These are phyloP conservation scores for Spea hammondii DNA, from an alignment of 2,797 vertebrate genomes.

Conservation along the genomic window DNA sequence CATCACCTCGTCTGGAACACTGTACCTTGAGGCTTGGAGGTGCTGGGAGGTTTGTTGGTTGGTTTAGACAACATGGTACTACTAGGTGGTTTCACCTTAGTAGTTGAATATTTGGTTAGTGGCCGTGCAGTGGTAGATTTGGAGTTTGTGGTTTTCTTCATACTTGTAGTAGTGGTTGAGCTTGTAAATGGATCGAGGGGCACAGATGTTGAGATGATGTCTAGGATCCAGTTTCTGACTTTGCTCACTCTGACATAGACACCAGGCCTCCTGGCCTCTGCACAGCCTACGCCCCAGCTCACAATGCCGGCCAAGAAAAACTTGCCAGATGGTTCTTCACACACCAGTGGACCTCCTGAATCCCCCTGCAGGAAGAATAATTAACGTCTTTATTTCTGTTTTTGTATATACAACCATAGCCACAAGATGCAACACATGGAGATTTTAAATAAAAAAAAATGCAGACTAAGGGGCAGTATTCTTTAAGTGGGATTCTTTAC, in stretches of 20 bases:
- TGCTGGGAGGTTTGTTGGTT: not conserved
- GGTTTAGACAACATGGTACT: not conserved
- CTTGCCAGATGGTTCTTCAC: slow-evolving; percentile 81
- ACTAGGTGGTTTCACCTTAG: not conserved
- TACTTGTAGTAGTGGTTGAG: slow-evolving; percentile 40
- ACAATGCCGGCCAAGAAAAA: slow-evolving; percentile 93
- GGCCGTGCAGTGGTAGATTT: slow-evolving; percentile 1
- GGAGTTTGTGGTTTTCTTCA: slow-evolving; percentile 32
- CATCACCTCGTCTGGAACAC: not conserved
- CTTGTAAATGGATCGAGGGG: not conserved
- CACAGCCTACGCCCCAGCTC: slow-evolving; percentile 94
- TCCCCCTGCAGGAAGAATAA: slow-evolving; percentile 76
- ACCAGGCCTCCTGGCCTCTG: slow-evolving; percentile 83
- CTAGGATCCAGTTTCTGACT: slow-evolving; percentile 85
- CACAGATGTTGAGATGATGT: slow-evolving; percentile 51
- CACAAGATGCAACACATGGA: no score
- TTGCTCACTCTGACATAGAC: slow-evolving; percentile 86
- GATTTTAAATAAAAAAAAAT: no score
- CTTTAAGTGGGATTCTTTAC: no score
- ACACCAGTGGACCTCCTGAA: slow-evolving; percentile 92
- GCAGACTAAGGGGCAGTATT: no score
- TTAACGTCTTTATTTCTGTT: not conserved
- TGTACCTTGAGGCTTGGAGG: slow-evolving; percentile 59
- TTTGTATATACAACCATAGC: no score
- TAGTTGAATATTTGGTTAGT: slow-evolving; percentile 42